phyloP scores from a whole-genome alignment of 1,140 invertebrate genomes.

The Bombus fervidus region DNA sequence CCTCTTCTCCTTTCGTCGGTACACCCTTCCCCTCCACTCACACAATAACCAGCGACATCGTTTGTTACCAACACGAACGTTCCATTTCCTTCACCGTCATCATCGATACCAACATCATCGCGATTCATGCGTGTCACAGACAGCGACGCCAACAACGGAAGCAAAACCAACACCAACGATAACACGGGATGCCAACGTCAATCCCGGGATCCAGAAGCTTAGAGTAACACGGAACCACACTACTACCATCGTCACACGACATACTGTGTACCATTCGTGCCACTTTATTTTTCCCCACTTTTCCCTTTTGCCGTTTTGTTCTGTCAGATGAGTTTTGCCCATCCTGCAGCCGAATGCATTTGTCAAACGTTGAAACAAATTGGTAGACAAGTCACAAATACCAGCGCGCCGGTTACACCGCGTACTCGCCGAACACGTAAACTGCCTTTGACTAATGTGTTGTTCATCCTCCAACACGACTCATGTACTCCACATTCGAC shows the following conservation, averaged over 20 bases:
- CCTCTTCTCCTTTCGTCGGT: constrained; percentile 25
- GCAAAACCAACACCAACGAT: constrained; percentile 35
- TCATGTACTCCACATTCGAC: constrained; percentile 74
- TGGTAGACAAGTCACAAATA: constrained; percentile 77
- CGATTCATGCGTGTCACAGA: constrained; percentile 39
- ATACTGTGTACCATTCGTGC: constrained; percentile 39
- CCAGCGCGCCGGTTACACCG: constrained; percentile 27
- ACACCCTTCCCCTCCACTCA: background rate
- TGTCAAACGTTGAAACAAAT: constrained; percentile 79
- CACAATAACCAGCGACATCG: constrained; percentile 26
- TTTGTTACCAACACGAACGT: constrained; percentile 54
- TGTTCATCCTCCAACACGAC: constrained; percentile 75
- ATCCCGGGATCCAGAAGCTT: constrained; percentile 25
- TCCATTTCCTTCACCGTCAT: constrained; percentile 41
- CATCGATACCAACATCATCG: constrained; percentile 42
- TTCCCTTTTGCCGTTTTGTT: constrained; percentile 60
- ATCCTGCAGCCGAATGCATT: constrained; percentile 74
- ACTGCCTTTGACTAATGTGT: constrained; percentile 79
- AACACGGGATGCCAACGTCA: constrained; percentile 50
- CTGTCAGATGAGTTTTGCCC: constrained; percentile 69
- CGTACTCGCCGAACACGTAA: constrained; percentile 58
- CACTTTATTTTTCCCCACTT: constrained; percentile 69
- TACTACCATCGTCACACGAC: constrained; percentile 32
- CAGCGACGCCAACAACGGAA: constrained; percentile 32
- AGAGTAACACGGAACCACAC: constrained; percentile 12